Conservation (phyloP, 2,888 invertebrate genomes). For the Scaptomyza cyrtandrae region DNA sequence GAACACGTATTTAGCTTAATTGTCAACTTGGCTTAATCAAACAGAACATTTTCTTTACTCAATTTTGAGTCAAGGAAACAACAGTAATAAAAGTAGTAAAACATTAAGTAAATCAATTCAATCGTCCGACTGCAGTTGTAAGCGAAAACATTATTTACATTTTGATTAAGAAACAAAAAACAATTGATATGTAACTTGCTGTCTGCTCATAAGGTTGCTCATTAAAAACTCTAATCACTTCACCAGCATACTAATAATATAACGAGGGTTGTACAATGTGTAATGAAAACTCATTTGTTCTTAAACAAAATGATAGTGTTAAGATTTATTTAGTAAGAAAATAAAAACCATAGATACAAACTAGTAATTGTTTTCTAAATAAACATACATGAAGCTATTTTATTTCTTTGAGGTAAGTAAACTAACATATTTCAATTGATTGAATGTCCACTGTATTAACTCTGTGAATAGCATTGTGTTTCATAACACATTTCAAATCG, state of each 20-base stretch:
- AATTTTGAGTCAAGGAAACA: conserved; percentile 5
- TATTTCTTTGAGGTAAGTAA: too few species aligned
- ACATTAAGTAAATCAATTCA: conserved; percentile 23
- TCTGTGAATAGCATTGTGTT: neutral
- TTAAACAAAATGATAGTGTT: neutral
- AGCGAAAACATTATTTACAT: conserved; percentile 36
- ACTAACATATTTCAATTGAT: neutral
- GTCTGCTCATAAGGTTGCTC: conserved; percentile 41
- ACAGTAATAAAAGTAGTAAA: conserved; percentile 25
- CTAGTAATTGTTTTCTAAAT: neutral
- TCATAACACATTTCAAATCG: neutral
- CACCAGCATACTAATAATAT: conserved; percentile 29
- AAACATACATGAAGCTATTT: neutral
- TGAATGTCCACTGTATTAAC: too few species aligned
- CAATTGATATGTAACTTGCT: conserved; percentile 51
- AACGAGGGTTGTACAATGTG: conserved; percentile 28
- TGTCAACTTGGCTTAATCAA: conserved; percentile 5
- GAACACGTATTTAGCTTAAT: conserved; percentile 26
- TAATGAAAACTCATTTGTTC: neutral
- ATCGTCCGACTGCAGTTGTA: conserved; percentile 19
- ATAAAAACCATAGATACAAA: neutral
- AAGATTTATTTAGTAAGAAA: neutral
- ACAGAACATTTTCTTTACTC: conserved; percentile 36
- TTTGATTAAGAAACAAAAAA: conserved; percentile 18
- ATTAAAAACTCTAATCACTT: conserved; percentile 51